phyloP scores from a whole-genome alignment of 2,113 vertebrate species.

The Chlorodrepanis virens region DNA sequence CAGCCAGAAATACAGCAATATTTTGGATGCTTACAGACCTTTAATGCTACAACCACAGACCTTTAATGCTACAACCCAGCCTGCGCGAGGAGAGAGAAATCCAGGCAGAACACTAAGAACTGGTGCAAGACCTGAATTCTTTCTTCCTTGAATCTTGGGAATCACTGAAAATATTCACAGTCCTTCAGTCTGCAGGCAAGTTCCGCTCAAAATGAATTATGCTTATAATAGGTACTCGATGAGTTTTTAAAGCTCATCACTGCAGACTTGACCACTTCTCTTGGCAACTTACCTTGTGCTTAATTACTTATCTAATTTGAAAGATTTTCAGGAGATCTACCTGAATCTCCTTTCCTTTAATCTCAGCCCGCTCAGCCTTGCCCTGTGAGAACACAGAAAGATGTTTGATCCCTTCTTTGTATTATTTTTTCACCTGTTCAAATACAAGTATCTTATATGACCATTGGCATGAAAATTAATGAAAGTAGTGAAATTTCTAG shows the following conservation, averaged over 20 bases:
- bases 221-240: rapidly evolving
- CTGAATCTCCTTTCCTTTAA: not conserved
- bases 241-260: not conserved
- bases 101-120: not conserved
- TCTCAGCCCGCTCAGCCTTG: not conserved
- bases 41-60: not conserved
- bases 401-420: not conserved
- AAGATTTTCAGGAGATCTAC: not conserved
- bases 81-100: not conserved
- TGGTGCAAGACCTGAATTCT: not conserved
- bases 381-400: not conserved
- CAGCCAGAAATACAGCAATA: not conserved
- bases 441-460: not conserved
- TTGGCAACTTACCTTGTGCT: not conserved
- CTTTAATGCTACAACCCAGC: not conserved
- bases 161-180: not conserved
- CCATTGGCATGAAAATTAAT: not conserved
- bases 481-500: not conserved
- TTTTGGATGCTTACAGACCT: not conserved
- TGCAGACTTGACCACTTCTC: not conserved
- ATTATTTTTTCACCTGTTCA: not conserved
- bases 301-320: not conserved
- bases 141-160: not conserved
- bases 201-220: not conserved
- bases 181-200: not conserved